Percentiles rank a stretch among this genome's conserved stretches.
Evolutionary conservation across 2,797 vertebrate genomes (phyloP).

Genomic region (Hylomyscus alleni): DNA sequence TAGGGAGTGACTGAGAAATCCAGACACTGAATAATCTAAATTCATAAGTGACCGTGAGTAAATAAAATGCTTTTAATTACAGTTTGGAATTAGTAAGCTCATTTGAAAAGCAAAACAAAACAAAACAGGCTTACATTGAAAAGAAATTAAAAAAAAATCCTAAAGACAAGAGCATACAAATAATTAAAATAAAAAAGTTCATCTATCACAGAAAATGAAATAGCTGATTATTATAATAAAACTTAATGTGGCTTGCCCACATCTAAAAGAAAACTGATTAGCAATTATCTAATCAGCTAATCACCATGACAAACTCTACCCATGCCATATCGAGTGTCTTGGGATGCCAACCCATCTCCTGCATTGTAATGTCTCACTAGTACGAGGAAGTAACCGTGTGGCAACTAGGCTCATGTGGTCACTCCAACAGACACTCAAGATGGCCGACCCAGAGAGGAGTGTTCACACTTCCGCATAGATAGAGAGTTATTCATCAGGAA

Average conservation of each 20-base stretch:
- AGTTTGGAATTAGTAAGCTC: slow-evolving; percentile 38
- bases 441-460: neutral
- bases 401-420: neutral
- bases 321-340: neutral
- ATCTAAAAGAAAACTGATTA: slow-evolving; percentile 31
- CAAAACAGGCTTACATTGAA: neutral
- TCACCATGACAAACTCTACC: neutral
- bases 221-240: slow-evolving; percentile 29
- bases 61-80: slow-evolving; percentile 47
- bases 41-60: neutral
- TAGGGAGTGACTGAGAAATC: neutral
- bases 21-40: slow-evolving; percentile 20
- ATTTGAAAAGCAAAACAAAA: slow-evolving; percentile 49
- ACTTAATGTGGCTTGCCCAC: neutral
- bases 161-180: neutral
- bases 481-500: neutral
- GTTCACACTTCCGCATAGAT: no score
- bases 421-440: neutral
- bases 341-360: neutral
- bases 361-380: neutral
- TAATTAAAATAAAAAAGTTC: slow-evolving; percentile 31
- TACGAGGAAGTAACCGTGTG: neutral
- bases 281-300: neutral
- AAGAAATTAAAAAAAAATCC: neutral
- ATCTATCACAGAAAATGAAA: slow-evolving; percentile 2